Conservation (phyloP, 1,140 invertebrate genomes). For the Penaeus japonicus region DNA sequence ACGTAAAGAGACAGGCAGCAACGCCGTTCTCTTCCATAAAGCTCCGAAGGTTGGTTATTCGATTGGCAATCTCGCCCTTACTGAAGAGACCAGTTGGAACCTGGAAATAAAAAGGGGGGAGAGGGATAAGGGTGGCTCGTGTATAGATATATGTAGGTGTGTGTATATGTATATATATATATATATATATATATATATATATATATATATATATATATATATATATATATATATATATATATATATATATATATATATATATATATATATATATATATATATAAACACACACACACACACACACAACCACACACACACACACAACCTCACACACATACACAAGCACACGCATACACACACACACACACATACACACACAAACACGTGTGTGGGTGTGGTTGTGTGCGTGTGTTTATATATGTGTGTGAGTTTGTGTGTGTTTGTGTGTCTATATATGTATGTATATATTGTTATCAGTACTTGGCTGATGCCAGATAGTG, state of each 20-base stretch:
- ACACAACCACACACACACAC: no score
- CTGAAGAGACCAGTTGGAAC: conserved; percentile 21
- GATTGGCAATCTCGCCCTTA: conserved; percentile 15
- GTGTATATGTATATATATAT: background rate
- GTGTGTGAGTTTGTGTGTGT: no score
- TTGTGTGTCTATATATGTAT: no score
- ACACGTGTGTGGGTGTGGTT: no score
- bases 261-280: background rate
- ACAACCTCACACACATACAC: no score
- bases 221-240: background rate
- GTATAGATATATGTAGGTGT: background rate
- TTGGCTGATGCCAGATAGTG: no score
- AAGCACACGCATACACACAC: no score
- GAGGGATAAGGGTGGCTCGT: background rate
- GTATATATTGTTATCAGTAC: no score
- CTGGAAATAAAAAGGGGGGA: background rate
- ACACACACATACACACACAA: no score
- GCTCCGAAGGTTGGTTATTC: conserved; percentile 14
- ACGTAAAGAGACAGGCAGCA: conserved; percentile 44
- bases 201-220: background rate
- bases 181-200: background rate
- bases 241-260: background rate
- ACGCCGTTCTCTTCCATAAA: conserved; percentile 32
- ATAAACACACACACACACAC: background rate
- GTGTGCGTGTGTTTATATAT: no score